Evolutionary conservation across 2,797 vertebrate species (phyloP).

Genomic region (Lagodon rhomboides): DNA sequence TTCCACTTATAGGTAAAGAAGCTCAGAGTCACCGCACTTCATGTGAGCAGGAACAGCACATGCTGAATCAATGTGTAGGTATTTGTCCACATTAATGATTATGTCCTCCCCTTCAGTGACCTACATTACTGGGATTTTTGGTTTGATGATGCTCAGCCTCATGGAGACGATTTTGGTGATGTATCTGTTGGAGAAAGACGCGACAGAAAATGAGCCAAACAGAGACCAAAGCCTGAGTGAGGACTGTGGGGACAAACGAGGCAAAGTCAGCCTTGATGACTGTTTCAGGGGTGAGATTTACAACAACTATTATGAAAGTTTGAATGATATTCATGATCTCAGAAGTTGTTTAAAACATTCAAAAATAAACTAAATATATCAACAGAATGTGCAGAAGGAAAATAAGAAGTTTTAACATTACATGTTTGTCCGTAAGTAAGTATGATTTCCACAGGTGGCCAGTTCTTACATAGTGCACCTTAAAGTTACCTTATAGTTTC

Average conservation of each 20-base stretch:
- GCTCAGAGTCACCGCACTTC: neutral
- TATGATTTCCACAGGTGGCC: too few relatives aligned
- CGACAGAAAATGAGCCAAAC: neutral
- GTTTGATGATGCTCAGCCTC: conserved; percentile 84
- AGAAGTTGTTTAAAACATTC: too few relatives aligned
- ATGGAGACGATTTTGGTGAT: conserved; percentile 84
- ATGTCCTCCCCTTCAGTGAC: conserved; percentile 68
- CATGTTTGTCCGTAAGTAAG: too few relatives aligned
- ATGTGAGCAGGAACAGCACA: neutral
- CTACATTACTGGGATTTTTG: conserved; percentile 87
- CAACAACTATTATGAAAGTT: neutral
- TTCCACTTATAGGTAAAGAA: conserved; percentile 86
- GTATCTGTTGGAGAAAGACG: conserved; percentile 79
- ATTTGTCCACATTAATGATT: neutral
- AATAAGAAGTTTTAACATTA: too few relatives aligned
- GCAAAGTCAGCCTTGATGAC: neutral
- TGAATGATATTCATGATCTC: neutral
- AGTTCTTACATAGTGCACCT: too few relatives aligned
- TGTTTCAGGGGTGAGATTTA: conserved; percentile 20
- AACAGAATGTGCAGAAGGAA: too few relatives aligned
- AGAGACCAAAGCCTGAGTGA: neutral
- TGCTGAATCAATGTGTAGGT: neutral
- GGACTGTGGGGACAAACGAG: conserved; percentile 1
- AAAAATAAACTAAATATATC: neutral
- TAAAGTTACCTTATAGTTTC: too few relatives aligned